Evolutionary conservation across 2,888 invertebrate species (phyloP).

Genomic region (Ennomos fuscantarius): DNA sequence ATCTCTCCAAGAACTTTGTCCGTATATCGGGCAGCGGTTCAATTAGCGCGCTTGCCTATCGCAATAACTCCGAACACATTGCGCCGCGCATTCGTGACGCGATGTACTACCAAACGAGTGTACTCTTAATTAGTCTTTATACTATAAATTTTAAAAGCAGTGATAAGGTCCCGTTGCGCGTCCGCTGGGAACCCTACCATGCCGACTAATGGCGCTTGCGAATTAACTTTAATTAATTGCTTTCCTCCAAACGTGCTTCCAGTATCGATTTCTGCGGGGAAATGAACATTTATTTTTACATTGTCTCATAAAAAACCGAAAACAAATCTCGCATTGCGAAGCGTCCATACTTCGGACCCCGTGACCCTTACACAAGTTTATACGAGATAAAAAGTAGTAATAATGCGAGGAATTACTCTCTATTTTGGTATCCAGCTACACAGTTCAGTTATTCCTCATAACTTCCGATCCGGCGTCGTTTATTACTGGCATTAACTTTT

Average conservation of each 20-base stretch:
- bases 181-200: slow-evolving; percentile 43
- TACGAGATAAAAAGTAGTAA: slow-evolving; percentile 29
- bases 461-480: slow-evolving; percentile 47
- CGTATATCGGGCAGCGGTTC: slow-evolving; percentile 68
- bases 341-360: slow-evolving; percentile 25
- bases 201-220: slow-evolving; percentile 66
- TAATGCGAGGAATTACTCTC: slow-evolving; percentile 37
- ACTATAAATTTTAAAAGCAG: slow-evolving; percentile 78
- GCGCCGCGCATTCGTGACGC: slow-evolving; percentile 69
- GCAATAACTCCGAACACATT: slow-evolving; percentile 65
- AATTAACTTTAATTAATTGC: slow-evolving; percentile 76
- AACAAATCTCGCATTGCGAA: slow-evolving; percentile 21
- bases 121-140: slow-evolving; percentile 79
- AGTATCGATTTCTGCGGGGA: slow-evolving; percentile 15
- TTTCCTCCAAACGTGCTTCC: slow-evolving; percentile 52
- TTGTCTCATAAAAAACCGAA: slow-evolving; percentile 7
- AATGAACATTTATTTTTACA: slow-evolving; percentile 5
- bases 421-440: slow-evolving; percentile 38
- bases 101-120: slow-evolving; percentile 67
- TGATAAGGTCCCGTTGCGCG: slow-evolving; percentile 75
- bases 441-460: slow-evolving; percentile 47
- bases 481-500: slow-evolving; percentile 54
- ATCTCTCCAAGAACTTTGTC: slow-evolving; percentile 62
- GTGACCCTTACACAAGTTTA: slow-evolving; percentile 22
- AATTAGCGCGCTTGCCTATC: slow-evolving; percentile 73